Evolutionary conservation across 53 echinoderm and acorn worm genomes (phyloP), one percentile per base, ranked within the genome.

Genomic region (Henricia sp.): DNA sequence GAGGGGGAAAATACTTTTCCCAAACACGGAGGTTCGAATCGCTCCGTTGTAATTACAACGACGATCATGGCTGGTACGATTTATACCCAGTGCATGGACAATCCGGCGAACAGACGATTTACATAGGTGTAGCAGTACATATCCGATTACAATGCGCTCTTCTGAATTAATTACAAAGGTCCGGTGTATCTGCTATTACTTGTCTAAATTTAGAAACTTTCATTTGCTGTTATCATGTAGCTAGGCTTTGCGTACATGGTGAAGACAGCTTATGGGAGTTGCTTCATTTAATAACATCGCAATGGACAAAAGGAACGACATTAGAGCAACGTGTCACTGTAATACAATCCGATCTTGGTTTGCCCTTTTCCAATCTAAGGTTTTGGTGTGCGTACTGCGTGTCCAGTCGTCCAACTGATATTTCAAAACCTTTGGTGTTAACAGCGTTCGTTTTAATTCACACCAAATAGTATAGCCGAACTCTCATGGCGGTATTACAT

Each of bases 121-220:
- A 20, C 30, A 16, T 63, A 33, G 80, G 57, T 43, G 63, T 30
- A 29, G 34, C 50, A 33, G 46, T 32, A 19, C 16, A 32, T 30
- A 80, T 80, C 80, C 19, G 64, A 80, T 80, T 80, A 80, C 80
- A 80, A n/a, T 64, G 80, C 26, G 48, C 32, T 64, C 37, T 64
- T 35, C 46, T 64, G 80, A 48, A 80, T 80, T 80, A 80, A 80
- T 80, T 80, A 63, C 80, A 63, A 3, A n/a, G n/a, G 14, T 28
- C 16, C 16, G n/a, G 58, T 43, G n/a, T n/a, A n/a, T n/a, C n/a
- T n/a, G n/a, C n/a, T n/a, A n/a, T n/a, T n/a, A n/a, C n/a, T n/a
- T n/a, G n/a, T 77, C 41, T 77, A 38, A 23, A 59, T 77, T 58
- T 59, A 6, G 57, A 38, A 77, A 77, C 77, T 73, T 32, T 77